Evolutionary conservation across 2,797 vertebrate genomes (phyloP), one percentile per base, ranked within the genome.

Genomic region (Okamejei kenojei): DNA sequence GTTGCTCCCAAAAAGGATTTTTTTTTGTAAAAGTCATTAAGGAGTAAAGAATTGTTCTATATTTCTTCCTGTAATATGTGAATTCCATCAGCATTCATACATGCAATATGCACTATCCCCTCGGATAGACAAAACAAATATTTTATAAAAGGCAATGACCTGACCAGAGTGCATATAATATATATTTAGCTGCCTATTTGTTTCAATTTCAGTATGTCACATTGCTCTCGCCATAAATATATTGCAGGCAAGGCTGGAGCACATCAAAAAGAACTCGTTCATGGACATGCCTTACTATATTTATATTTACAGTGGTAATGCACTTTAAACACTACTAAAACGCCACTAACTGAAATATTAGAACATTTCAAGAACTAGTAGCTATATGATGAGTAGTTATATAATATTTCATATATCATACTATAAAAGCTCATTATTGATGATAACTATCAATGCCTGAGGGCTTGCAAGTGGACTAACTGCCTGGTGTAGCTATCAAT

Each of bases 401-500:
- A 17, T 68, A 32, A 23, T 88, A 88, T 29, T 88, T 88, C 84
- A 88, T 35, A 88, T 8, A 88, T 54, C 38, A 76, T 3, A 7
- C 68, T 45, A 74, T 74, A 32, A 10, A 2, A 90, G 35, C 38
- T 74, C 61, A 88, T 58, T 29, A 54, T 58, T 74, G 19, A 76
- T 76, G 90, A 92, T 68, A 92, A 92, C 45, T 76, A 92, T 76
- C 23, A 76, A 45, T 92, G 90, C 90, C 90, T 17, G 71, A 92
- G 76, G 90, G 90, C 23, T 74, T 26, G 71, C 45, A 92, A 91
- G 35, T 54, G 10, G 68, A 45, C 90, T 92, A 35, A 92, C 68
- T 92, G 90, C 71, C 71, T 58, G 90, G 90, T 92, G 71, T 71
- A 76, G 90, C 90, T 76, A 76, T 76, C 71, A 92, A 92, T 54